Evolutionary conservation across 2,113 vertebrate species (phyloP).

Genomic region (Siniperca chuatsi): DNA sequence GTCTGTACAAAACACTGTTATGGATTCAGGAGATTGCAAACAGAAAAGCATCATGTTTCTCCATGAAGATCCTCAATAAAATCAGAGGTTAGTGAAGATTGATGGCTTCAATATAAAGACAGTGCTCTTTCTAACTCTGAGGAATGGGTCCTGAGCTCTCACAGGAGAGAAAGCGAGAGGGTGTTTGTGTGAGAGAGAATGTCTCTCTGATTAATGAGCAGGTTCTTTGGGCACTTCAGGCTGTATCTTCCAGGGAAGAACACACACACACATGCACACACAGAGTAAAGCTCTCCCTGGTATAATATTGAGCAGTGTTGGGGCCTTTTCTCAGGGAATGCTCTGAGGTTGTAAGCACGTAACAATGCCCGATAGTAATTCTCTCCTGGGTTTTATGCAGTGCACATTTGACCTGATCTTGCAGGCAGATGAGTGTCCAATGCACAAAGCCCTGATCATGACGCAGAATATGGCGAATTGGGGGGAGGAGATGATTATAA

Average conservation of each 20-base stretch:
- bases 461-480: not conserved
- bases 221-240: slow-evolving; percentile 35
- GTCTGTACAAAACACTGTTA: not conserved
- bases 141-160: not conserved
- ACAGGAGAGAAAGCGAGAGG: not conserved
- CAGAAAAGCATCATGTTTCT: slow-evolving; percentile 34
- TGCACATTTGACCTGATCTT: slow-evolving; percentile 44
- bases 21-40: slow-evolving; percentile 19
- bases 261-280: slow-evolving; percentile 7
- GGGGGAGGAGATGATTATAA: not conserved
- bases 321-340: slow-evolving; percentile 17
- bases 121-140: slow-evolving; percentile 27
- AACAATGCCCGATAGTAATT: slow-evolving; percentile 18
- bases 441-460: slow-evolving; percentile 10
- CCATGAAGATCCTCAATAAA: slow-evolving; percentile 16
- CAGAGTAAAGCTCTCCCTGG: not conserved
- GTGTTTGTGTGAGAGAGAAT: not conserved
- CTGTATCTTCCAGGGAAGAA: slow-evolving; percentile 1
- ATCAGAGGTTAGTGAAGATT: slow-evolving; percentile 27
- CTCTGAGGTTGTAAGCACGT: not conserved
- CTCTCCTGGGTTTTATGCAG: slow-evolving; percentile 33
- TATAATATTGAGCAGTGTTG: not conserved
- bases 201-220: slow-evolving; percentile 50
- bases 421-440: not conserved
- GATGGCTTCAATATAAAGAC: slow-evolving; percentile 48